Conservation (phyloP, 2,888 invertebrate species). For the Eristalinus aeneus region DNA sequence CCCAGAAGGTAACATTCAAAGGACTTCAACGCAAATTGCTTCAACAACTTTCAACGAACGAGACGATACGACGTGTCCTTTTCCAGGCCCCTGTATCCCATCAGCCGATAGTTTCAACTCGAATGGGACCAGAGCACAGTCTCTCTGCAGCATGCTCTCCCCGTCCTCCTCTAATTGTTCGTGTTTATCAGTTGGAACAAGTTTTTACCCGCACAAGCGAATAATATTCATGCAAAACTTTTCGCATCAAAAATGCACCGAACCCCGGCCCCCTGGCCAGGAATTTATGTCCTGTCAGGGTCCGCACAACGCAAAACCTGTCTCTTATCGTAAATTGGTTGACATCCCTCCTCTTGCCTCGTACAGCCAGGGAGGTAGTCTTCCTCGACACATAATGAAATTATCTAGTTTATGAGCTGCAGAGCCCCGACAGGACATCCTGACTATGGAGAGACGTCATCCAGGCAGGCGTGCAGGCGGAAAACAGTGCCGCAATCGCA, state of each 20-base stretch:
- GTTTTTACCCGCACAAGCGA: slow-evolving; percentile 33
- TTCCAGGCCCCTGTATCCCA: not conserved
- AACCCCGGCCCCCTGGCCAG: slow-evolving; percentile 12
- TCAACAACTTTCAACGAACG: slow-evolving; percentile 41
- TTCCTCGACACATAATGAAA: slow-evolving; percentile 38
- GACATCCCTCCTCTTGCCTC: not conserved
- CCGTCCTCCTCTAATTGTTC: slow-evolving; percentile 45
- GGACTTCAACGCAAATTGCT: slow-evolving; percentile 26
- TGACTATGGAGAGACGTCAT: not conserved
- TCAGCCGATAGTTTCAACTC: not conserved
- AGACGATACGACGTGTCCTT: not conserved
- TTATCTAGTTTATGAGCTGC: slow-evolving; percentile 49
- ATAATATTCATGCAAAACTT: slow-evolving; percentile 38
- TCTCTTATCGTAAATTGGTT: not conserved
- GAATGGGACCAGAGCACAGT: not conserved
- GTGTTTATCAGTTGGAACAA: slow-evolving; percentile 51
- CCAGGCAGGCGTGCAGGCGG: not conserved
- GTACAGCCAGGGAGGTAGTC: too few species aligned
- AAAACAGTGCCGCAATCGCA: not conserved
- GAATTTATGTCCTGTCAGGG: not conserved
- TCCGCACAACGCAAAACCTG: not conserved
- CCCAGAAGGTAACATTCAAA: slow-evolving; percentile 16
- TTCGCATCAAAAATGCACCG: slow-evolving; percentile 62
- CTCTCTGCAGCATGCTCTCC: not conserved
- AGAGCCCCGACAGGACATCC: slow-evolving; percentile 19